Percentiles rank a stretch among this genome's conserved stretches.
Conservation (phyloP, 2,888 invertebrate species). For the Bellardia pandia region DNA sequence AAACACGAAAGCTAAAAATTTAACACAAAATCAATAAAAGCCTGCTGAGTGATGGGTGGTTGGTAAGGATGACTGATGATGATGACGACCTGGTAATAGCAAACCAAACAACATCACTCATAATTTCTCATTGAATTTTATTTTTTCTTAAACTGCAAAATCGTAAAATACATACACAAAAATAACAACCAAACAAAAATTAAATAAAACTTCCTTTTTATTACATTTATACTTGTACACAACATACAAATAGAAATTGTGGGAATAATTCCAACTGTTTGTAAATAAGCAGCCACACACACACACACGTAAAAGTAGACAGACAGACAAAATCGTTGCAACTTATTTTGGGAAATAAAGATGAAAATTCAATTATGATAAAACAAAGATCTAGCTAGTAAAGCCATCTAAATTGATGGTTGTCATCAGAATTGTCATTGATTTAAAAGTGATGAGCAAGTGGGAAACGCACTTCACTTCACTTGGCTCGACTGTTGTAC, state of each 20-base stretch:
- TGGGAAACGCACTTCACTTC: conserved; percentile 36
- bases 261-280: neutral
- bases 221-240: neutral
- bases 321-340: conserved; percentile 10
- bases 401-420: conserved; percentile 25
- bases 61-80: neutral
- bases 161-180: conserved; percentile 37
- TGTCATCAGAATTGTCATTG: conserved; percentile 45
- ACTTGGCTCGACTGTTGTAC: neutral
- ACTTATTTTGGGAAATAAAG: conserved; percentile 3
- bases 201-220: conserved; percentile 29
- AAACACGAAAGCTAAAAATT: neutral
- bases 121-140: conserved; percentile 43
- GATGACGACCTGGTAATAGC: conserved; percentile 42
- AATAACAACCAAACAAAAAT: conserved; percentile 30
- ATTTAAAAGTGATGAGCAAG: conserved; percentile 51
- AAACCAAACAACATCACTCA: conserved; percentile 32
- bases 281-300: neutral
- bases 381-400: conserved; percentile 24
- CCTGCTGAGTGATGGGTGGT: neutral
- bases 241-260: neutral
- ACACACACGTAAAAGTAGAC: neutral
- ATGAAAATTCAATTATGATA: conserved; percentile 54
- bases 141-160: conserved; percentile 41
- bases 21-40: conserved; percentile 51